Conservation (phyloP, 2,113 vertebrate genomes). For the Burhinus oedicnemus region DNA sequence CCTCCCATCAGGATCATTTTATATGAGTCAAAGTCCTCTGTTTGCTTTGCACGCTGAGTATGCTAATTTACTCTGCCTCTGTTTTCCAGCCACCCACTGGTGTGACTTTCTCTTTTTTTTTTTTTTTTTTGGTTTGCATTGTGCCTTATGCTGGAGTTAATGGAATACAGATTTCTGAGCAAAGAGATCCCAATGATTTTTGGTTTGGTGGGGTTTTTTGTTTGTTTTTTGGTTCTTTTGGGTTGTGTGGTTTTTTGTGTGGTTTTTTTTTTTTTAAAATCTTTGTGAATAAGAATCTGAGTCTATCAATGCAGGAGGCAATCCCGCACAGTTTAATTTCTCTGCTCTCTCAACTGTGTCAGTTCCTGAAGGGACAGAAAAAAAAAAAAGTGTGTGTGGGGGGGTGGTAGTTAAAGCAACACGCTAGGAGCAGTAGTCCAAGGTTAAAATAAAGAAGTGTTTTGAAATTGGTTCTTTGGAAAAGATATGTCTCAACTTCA, state of each 20-base stretch:
- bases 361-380: background rate
- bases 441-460: background rate
- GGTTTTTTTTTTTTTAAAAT: background rate
- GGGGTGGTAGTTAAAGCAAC: background rate
- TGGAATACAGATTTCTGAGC: slow-evolving; percentile 20
- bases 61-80: background rate
- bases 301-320: background rate
- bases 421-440: background rate
- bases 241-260: background rate
- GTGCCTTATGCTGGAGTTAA: background rate
- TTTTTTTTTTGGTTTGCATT: background rate
- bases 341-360: slow-evolving; percentile 44
- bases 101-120: background rate
- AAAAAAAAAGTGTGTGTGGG: background rate
- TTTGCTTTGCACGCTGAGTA: background rate
- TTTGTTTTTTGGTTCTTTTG: background rate
- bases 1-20: background rate
- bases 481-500: background rate
- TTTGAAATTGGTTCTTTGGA: background rate
- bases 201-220: background rate
- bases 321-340: slow-evolving; percentile 23
- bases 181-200: background rate
- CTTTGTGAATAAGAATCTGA: slow-evolving; percentile 10
- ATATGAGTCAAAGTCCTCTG: background rate
- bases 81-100: background rate